A percentile compares a stretch with the other conserved stretches of the same genome.
Conservation (phyloP, 2,888 invertebrate species). For the Achlya flavicornis region DNA sequence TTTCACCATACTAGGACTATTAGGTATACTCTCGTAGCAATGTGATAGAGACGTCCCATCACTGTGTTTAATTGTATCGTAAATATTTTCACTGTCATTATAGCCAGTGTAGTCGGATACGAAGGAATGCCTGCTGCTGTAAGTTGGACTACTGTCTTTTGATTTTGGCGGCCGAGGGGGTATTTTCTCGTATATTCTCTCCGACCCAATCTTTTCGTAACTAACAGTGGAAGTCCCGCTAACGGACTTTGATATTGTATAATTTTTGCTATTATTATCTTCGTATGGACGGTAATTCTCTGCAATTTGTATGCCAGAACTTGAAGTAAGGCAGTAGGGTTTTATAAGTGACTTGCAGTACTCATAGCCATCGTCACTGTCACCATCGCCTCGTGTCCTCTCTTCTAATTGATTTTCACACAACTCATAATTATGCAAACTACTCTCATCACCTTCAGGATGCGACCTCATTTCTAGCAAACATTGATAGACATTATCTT, state of each 20-base stretch:
- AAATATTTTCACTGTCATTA: conserved; percentile 84
- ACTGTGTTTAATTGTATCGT: conserved; percentile 84
- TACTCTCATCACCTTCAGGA: conserved; percentile 77
- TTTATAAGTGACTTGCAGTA: conserved; percentile 77
- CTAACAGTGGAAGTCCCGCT: conserved; percentile 76
- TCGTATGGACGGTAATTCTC: conserved; percentile 76
- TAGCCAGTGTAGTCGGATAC: conserved; percentile 71
- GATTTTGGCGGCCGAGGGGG: conserved; percentile 62
- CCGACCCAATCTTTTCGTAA: conserved; percentile 77
- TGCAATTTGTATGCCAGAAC: conserved; percentile 78
- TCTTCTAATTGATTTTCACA: conserved; percentile 73
- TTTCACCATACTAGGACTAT: conserved; percentile 78
- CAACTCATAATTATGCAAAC: conserved; percentile 81
- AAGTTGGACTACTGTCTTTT: conserved; percentile 69
- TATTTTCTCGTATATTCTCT: conserved; percentile 79
- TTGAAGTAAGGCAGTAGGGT: conserved; percentile 73
- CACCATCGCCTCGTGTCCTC: conserved; percentile 74
- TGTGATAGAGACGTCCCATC: conserved; percentile 80
- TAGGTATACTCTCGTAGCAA: conserved; percentile 85
- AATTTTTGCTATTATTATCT: conserved; percentile 62
- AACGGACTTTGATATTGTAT: conserved; percentile 71
- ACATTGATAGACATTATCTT: conserved; percentile 77
- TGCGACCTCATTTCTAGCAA: conserved; percentile 77
- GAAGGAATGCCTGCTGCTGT: conserved; percentile 69
- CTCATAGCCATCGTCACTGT: conserved; percentile 80